Base-by-base conservation (phyloP, 2,888 invertebrate genomes). In the Tribolium freemani region DNA sequence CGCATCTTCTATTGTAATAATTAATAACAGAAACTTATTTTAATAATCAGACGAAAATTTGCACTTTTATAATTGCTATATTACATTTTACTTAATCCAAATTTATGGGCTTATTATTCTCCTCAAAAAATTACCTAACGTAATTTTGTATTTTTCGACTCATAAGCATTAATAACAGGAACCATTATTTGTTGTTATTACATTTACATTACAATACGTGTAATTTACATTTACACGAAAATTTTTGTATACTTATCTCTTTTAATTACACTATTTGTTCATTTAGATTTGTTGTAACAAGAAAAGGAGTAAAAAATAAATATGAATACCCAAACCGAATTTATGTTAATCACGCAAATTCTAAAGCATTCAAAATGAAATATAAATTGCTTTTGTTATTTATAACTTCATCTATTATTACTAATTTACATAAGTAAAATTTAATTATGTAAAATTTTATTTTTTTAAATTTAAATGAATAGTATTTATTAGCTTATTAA, bases 51-150 rank as follows among this genome's bases (percentile, higher is more conserved):
- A 10, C 26, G 16, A 57, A 57, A 54, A 57, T 63, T 63, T 10
- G 63, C 63, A 51, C 16, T 31, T 38, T 30, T 63, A 48, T 63
- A 31, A 63, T 63, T 63, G 60, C 44, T 60, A n/a, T 60, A 16
- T 44, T 57, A n/a, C 10, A 16, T 58, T 13, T 58, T 10, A 21
- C 51, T 20, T 54, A 4, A 26, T 54, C 26, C 54, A 31, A 54
- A 54, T n/a, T 54, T 30, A 58, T 46, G n/a, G 5, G 2, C 13
- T n/a, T 57, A 38, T 11, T 44, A 20, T 46, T 58, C 58, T 45
- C 45, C 45, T 21, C 11, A 58, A 13, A 46, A 45, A 46, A 26
- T 11, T 46, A 60, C 26, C 21, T 5, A 8, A 38, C 8, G 6
- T 38, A 38, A 38, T 6, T 38, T 26, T 26, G 2, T 26, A 5